phyloP scores from a whole-genome alignment of 2,113 vertebrate genomes.

The Xenopus borealis region DNA sequence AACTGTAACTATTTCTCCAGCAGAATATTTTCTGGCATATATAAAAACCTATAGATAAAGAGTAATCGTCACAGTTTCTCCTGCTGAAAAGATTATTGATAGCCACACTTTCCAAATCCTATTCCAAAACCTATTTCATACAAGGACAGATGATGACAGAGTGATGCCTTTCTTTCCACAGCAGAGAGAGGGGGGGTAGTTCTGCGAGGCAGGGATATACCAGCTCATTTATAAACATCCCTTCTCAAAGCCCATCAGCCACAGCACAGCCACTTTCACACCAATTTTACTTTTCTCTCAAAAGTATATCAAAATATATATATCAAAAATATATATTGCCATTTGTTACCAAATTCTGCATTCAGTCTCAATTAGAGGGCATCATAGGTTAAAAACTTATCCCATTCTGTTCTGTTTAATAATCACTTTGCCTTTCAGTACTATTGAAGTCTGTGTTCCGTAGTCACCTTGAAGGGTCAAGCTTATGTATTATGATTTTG shows the following conservation, averaged over 20 bases:
- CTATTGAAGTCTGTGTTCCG: not conserved
- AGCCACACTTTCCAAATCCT: constrained; percentile 12
- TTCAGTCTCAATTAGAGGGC: not conserved
- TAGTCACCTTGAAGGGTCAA: no score
- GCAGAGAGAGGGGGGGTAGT: constrained; percentile 2
- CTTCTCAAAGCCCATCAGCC: not conserved
- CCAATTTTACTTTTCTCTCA: not conserved
- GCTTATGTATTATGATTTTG: not conserved
- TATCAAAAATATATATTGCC: no score
- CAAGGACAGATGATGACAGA: constrained; percentile 21
- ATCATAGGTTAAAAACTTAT: not conserved
- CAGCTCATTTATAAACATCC: constrained; percentile 24
- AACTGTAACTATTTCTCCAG: not conserved
- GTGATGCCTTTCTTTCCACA: constrained; percentile 4
- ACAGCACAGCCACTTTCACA: not conserved
- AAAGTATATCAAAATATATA: no score
- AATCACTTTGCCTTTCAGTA: not conserved
- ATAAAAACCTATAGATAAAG: not conserved
- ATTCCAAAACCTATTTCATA: constrained; percentile 19
- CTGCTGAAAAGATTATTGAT: constrained; percentile 26
- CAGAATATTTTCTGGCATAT: not conserved
- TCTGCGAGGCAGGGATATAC: constrained; percentile 11
- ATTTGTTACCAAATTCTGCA: not conserved
- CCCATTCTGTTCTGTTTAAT: not conserved
- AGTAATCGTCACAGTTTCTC: constrained; percentile 4